Conservation (phyloP, 2,888 invertebrate species). For the Anthoptus insignis region DNA sequence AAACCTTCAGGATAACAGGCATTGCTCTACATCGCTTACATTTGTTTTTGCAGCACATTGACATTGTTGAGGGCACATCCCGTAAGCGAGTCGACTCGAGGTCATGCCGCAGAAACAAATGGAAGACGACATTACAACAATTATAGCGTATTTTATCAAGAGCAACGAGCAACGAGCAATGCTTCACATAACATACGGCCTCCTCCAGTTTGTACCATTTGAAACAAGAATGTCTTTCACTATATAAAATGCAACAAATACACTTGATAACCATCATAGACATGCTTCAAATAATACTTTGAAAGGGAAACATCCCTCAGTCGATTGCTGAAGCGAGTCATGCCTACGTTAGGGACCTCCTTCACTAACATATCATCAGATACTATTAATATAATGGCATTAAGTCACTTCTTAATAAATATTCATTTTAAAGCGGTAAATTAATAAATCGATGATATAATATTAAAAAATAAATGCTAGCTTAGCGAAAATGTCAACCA, state of each 20-base stretch:
- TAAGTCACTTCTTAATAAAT: slow-evolving; percentile 4
- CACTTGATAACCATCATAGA: slow-evolving; percentile 3
- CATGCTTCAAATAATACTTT: slow-evolving; percentile 20
- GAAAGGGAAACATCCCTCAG: slow-evolving; percentile 4
- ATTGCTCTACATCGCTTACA: slow-evolving; percentile 8
- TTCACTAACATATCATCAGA: no score
- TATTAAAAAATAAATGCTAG: slow-evolving; percentile 32
- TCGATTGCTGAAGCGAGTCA: slow-evolving; percentile 29
- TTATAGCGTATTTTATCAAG: no score
- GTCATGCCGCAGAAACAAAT: slow-evolving; percentile 30
- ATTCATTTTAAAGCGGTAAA: slow-evolving; percentile 23
- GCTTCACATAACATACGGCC: no score
- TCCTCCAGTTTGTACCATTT: slow-evolving; percentile 14
- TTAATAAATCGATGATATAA: slow-evolving; percentile 20
- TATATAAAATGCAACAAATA: slow-evolving; percentile 24
- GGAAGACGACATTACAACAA: slow-evolving; percentile 2
- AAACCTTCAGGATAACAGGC: slow-evolving; percentile 49
- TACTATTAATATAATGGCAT: background rate
- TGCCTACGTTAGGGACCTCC: no score
- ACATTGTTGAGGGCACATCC: no score
- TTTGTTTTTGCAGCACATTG: slow-evolving; percentile 28
- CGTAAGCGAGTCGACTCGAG: no score
- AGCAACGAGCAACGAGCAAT: no score
- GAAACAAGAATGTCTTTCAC: slow-evolving; percentile 1
- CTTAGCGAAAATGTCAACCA: slow-evolving; percentile 24